Percentiles rank a stretch among this genome's conserved stretches.
Conservation (phyloP, 2,888 invertebrate genomes). For the Branchipolynoe longqiensis region DNA sequence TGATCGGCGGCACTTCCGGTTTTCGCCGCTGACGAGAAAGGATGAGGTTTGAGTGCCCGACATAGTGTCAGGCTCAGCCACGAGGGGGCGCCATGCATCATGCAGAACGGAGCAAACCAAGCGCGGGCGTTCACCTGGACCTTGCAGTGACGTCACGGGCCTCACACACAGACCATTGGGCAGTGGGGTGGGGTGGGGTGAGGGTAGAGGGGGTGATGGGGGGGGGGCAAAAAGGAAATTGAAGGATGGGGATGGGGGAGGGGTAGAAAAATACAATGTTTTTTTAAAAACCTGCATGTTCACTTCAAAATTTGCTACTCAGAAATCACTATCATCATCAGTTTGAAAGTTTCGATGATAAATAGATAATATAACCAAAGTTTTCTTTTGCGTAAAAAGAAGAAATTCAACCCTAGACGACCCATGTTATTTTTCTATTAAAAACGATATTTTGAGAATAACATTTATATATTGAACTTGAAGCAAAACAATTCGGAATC, state of each 20-base stretch:
- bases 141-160: conserved; percentile 27
- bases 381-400: no score
- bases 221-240: neutral
- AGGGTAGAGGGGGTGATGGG: no score
- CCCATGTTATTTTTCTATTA: no score
- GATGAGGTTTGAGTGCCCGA: neutral
- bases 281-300: neutral
- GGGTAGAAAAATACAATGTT: neutral
- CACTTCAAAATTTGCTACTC: neutral
- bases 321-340: no score
- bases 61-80: conserved; percentile 48
- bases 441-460: no score
- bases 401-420: no score
- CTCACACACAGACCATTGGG: conserved; percentile 42
- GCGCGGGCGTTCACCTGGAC: conserved; percentile 56
- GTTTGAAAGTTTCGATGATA: no score
- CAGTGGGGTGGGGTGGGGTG: no score
- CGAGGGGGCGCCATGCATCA: conserved; percentile 55
- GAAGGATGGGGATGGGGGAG: no score
- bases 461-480: no score
- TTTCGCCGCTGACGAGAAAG: conserved; percentile 30
- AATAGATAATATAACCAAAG: no score
- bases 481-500: no score
- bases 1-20: conserved; percentile 21
- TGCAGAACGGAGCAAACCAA: conserved; percentile 57